Conservation (phyloP, 2,113 vertebrate genomes). For the rat (Rattus norvegicus) region GRCr8 NC_086029.1:41052001-41052500, state of each 20-base stretch:
- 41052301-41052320: neutral
- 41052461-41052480: neutral
- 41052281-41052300: neutral
- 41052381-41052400: neutral
- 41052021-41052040: neutral
- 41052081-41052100: no score
- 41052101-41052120: no score
- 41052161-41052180: neutral
- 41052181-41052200: neutral
- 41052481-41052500: neutral
- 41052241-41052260: neutral
- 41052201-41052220: neutral
- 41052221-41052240: neutral
- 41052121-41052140: no score
- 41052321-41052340: neutral
- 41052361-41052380: neutral
- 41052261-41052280: neutral
- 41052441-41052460: neutral
- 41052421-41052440: neutral
- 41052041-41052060: neutral
- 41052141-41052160: neutral
- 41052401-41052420: neutral
- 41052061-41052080: neutral
- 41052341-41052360: fast-evolving
- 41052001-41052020: neutral